Evolutionary conservation across 2,888 invertebrate genomes (phyloP), one percentile per base, ranked within the genome.

Genomic region (Euproctis similis): DNA sequence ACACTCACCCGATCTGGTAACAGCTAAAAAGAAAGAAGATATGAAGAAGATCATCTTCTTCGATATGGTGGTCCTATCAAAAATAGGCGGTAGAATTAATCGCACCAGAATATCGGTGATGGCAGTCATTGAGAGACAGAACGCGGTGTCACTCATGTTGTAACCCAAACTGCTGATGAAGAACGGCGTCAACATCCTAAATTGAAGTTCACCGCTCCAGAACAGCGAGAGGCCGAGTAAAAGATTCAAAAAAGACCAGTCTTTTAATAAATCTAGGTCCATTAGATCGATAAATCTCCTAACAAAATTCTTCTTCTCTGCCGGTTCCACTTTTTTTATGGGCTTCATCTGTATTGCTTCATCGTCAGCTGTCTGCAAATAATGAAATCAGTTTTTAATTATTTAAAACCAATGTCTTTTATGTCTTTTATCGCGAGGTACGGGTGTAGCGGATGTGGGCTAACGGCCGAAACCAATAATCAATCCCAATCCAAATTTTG

Each of bases 181-280:
- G 66, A 90, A 90, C 8, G 90, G 90, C 21, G 89, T 89, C 24
- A 90, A 87, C 89, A 90, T 88, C 66, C 91, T 90, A 67, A 91
- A 91, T 57, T 91, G 91, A 65, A 91, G 86, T 61, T 91, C 91
- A 25, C 91, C 91, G 29, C 90, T 90, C 77, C 91, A 92, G 71
- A 90, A 91, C 20, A 91, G 86, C 18, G 91, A 90, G 28, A 91
- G 75, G 4, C 91, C 92, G 34, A 91, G 88, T 39, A 91, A 85
- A 51, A 92, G 86, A 61, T 92, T 92, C 58, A 92, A 78, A 72
- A 90, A 92, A 31, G 89, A 88, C 61, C 88, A 89, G 73, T 91
- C 91, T 75, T 89, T 90, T 28, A 92, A 69, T 53, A 92, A 73
- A 65, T 90, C 90, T 39, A 92, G 86, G 62, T 92, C 91, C 87